Evolutionary conservation across 2,888 invertebrate genomes (phyloP).

Genomic region (Scrobipalpa atriplicella): DNA sequence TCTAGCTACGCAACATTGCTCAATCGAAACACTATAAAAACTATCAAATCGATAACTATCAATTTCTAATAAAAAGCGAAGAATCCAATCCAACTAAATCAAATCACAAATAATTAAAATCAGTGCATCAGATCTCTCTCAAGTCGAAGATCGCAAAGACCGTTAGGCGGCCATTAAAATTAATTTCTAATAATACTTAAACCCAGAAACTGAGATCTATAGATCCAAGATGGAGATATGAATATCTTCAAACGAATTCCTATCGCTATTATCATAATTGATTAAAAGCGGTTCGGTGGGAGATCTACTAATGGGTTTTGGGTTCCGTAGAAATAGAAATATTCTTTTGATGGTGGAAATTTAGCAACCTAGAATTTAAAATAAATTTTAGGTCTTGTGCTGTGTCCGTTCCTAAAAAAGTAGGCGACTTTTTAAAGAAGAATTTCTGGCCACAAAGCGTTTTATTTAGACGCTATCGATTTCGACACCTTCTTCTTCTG

Average conservation of each 20-base stretch:
- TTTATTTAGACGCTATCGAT: too few relatives aligned
- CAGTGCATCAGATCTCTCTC: conserved; percentile 22
- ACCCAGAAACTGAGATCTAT: conserved; percentile 4
- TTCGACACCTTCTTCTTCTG: too few relatives aligned
- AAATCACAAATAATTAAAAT: conserved; percentile 19
- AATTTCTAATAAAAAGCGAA: neutral
- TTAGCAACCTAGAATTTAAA: too few relatives aligned
- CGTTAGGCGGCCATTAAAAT: conserved; percentile 22
- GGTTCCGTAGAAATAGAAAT: conserved; percentile 1
- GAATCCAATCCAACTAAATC: conserved; percentile 5
- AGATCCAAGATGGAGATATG: conserved; percentile 19
- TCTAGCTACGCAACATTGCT: neutral
- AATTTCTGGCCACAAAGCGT: too few relatives aligned
- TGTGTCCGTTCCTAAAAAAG: neutral
- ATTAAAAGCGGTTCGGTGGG: conserved; percentile 11
- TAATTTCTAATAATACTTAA: conserved; percentile 21
- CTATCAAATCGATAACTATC: neutral
- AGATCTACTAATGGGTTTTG: neutral
- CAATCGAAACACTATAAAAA: neutral
- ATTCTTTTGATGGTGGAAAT: too few relatives aligned
- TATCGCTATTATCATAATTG: conserved; percentile 28
- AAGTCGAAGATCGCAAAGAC: conserved; percentile 8
- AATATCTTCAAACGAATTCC: conserved; percentile 15
- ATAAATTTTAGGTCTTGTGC: too few relatives aligned
- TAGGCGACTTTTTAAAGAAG: neutral